A percentile compares a stretch with the other conserved stretches of the same genome.
These are phyloP conservation scores for Patagioenas fasciata DNA, from an alignment of 2,113 vertebrate species.

Conservation along the genomic window DNA sequence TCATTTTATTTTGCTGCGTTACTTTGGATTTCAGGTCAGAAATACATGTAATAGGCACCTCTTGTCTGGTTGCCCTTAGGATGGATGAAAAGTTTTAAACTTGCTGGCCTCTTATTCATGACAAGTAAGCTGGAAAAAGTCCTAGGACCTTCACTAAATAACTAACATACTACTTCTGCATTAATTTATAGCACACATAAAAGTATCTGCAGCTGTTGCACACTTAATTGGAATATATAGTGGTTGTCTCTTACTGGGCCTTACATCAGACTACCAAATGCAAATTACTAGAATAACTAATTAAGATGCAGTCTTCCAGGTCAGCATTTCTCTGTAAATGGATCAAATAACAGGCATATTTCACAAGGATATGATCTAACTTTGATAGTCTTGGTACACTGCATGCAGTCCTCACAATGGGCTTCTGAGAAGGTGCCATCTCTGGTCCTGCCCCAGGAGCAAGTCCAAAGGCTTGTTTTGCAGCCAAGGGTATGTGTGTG, in stretches of 20 bases:
- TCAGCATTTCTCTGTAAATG: background rate
- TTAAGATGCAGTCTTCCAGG: background rate
- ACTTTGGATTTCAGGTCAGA: background rate
- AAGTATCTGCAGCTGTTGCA: background rate
- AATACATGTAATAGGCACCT: background rate
- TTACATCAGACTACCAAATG: background rate
- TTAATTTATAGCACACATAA: background rate
- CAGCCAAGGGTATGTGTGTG: background rate
- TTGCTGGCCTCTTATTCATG: background rate
- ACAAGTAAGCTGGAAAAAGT: background rate
- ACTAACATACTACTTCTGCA: background rate
- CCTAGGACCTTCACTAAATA: background rate
- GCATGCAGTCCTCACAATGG: background rate
- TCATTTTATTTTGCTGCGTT: background rate
- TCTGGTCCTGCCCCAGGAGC: background rate
- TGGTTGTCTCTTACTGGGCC: background rate
- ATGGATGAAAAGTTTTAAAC: background rate
- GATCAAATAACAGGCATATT: background rate
- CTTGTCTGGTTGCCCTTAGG: background rate
- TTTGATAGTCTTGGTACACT: background rate
- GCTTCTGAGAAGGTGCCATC: background rate
- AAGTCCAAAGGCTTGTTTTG: background rate
- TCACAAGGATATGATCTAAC: background rate
- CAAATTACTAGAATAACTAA: background rate
- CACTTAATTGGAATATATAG: background rate